A percentile compares a stretch with the other conserved stretches of the same genome.
Evolutionary conservation across 2,113 vertebrate genomes (phyloP).

Genomic region (Toxotes jaculatrix): DNA sequence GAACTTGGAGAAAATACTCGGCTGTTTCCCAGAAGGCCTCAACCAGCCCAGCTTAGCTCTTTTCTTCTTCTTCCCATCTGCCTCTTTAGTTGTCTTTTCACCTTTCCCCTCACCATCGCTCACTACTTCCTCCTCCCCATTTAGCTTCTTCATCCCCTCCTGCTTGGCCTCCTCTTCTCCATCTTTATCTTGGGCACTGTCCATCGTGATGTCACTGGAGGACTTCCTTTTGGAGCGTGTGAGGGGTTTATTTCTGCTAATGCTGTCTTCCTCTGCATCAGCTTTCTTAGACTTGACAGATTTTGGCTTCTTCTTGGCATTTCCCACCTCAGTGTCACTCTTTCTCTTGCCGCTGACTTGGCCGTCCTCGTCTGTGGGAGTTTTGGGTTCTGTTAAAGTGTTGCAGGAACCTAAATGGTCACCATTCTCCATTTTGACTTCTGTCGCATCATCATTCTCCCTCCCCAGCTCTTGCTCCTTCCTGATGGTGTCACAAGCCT

Average conservation of each 20-base stretch:
- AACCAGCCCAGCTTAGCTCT: slow-evolving; percentile 90
- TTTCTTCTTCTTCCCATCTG: slow-evolving; percentile 87
- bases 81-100: slow-evolving; percentile 71
- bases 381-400: slow-evolving; percentile 29
- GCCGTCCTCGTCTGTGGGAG: slow-evolving; percentile 71
- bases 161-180: slow-evolving; percentile 12
- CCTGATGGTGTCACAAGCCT: slow-evolving; percentile 92
- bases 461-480: slow-evolving; percentile 86
- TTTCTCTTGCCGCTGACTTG: slow-evolving; percentile 91
- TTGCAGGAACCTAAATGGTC: background rate
- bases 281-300: slow-evolving; percentile 84
- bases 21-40: slow-evolving; percentile 90
- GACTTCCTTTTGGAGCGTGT: slow-evolving; percentile 95
- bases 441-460: background rate
- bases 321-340: slow-evolving; percentile 92
- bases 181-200: slow-evolving; percentile 32
- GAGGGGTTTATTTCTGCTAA: slow-evolving; percentile 70
- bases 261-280: slow-evolving; percentile 78
- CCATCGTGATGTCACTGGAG: slow-evolving; percentile 71
- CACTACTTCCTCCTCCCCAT: slow-evolving; percentile 35
- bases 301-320: slow-evolving; percentile 94
- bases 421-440: slow-evolving; percentile 13
- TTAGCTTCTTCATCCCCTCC: slow-evolving; percentile 11
- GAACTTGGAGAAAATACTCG: slow-evolving; percentile 98
- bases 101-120: slow-evolving; percentile 34